Evolutionary conservation across 2,888 invertebrate genomes (phyloP).

Genomic region (Teleiodes luculella): DNA sequence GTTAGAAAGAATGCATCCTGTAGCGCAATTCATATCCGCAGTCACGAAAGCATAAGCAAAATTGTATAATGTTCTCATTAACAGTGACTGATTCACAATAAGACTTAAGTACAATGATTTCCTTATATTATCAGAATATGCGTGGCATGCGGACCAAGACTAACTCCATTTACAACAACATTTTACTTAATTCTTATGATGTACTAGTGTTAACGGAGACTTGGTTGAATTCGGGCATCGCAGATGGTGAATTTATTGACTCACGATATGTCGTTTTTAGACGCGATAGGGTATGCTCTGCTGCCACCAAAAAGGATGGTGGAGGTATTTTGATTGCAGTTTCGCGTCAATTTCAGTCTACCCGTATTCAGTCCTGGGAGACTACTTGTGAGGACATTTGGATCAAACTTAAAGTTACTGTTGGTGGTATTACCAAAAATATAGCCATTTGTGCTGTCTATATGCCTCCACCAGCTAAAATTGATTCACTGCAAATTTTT

Average conservation of each 20-base stretch:
- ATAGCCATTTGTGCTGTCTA: too few relatives aligned
- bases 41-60: not conserved
- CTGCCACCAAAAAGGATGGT: constrained; percentile 9
- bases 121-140: constrained; percentile 17
- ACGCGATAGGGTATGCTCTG: constrained; percentile 5
- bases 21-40: constrained; percentile 15
- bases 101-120: not conserved
- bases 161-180: constrained; percentile 12
- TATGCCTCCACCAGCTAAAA: not conserved
- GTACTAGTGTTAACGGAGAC: constrained; percentile 20
- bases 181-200: constrained; percentile 12
- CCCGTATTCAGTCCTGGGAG: constrained; percentile 7
- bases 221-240: constrained; percentile 16
- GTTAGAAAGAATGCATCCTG: constrained; percentile 19
- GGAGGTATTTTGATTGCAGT: constrained; percentile 19
- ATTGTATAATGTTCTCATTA: too few relatives aligned
- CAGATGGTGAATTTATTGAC: constrained; percentile 15
- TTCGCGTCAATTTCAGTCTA: constrained; percentile 1
- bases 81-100: not conserved
- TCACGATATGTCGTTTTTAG: constrained; percentile 14
- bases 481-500: not conserved
- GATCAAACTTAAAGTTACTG: not conserved
- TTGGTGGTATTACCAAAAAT: not conserved
- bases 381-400: constrained; percentile 8
- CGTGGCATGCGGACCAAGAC: constrained; percentile 18